phyloP scores from a whole-genome alignment of 1,140 invertebrate genomes.

The Brachystomella parvula region DNA sequence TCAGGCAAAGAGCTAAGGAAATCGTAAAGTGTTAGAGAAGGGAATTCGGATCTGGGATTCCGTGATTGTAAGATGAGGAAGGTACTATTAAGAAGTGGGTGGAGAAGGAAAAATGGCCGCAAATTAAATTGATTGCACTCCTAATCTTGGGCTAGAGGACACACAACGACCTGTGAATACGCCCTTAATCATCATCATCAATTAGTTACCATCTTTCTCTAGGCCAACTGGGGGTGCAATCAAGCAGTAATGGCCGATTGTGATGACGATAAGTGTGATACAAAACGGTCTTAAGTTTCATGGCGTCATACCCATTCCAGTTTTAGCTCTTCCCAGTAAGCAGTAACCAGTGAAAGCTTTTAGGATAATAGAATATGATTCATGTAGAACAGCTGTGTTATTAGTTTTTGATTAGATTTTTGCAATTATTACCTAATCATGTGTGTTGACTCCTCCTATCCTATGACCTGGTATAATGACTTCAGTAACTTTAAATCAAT shows the following conservation, averaged over 20 bases:
- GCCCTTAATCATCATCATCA: conserved; percentile 7
- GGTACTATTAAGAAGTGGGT: neutral
- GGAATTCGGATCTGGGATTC: too few relatives aligned
- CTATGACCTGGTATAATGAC: neutral
- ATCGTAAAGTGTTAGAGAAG: too few relatives aligned
- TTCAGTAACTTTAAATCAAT: neutral
- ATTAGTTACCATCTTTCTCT: conserved; percentile 3
- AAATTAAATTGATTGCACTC: conserved; percentile 10
- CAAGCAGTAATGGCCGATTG: neutral
- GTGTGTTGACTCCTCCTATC: too few relatives aligned
- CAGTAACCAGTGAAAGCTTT: neutral
- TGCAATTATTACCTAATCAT: too few relatives aligned
- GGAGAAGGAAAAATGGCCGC: neutral
- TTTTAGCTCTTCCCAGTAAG: neutral
- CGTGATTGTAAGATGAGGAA: too few relatives aligned
- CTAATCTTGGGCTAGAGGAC: neutral
- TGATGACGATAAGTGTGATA: neutral
- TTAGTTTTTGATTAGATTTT: neutral
- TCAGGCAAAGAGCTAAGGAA: too few relatives aligned
- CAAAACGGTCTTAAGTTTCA: neutral
- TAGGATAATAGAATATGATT: neutral
- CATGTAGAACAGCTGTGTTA: neutral
- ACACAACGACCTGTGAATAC: conserved; percentile 11
- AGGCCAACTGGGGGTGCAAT: neutral
- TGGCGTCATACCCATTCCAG: neutral